Evolutionary conservation across 1,140 invertebrate genomes (phyloP).

Genomic region (Halesus radiatus): DNA sequence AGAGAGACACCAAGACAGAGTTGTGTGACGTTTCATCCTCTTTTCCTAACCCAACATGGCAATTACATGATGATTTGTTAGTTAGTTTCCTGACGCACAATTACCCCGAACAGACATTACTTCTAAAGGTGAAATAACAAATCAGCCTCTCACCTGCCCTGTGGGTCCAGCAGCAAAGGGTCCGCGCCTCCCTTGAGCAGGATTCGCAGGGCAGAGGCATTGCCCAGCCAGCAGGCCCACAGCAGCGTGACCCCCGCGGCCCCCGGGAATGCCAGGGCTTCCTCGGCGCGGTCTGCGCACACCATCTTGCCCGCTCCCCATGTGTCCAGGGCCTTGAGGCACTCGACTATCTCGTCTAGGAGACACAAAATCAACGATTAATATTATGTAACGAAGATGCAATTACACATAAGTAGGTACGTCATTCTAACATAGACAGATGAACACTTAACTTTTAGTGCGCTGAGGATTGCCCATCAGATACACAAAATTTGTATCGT

Average conservation of each 20-base stretch:
- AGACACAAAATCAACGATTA: background rate
- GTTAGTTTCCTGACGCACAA: background rate
- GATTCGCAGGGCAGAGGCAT: constrained; percentile 62
- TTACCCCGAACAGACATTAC: background rate
- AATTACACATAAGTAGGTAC: no score
- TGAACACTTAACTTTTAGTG: no score
- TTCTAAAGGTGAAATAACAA: background rate
- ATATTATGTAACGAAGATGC: no score
- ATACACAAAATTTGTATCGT: no score
- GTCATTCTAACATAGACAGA: no score
- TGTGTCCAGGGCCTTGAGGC: constrained; percentile 56
- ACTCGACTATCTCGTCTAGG: constrained; percentile 53
- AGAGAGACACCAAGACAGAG: no score
- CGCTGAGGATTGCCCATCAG: no score
- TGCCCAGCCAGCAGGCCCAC: constrained; percentile 70
- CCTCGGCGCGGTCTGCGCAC: constrained; percentile 34
- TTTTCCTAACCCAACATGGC: no score
- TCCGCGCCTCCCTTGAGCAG: constrained; percentile 65
- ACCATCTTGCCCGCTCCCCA: constrained; percentile 32
- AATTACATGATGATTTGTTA: no score
- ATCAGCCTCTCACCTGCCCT: constrained; percentile 66
- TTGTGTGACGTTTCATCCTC: no score
- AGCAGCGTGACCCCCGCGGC: constrained; percentile 58
- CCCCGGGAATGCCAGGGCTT: constrained; percentile 3
- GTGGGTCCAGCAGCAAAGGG: constrained; percentile 64